These are phyloP conservation scores for Ictalurus punctatus DNA, from an alignment of 2,113 vertebrate species.

Conservation along the genomic window DNA sequence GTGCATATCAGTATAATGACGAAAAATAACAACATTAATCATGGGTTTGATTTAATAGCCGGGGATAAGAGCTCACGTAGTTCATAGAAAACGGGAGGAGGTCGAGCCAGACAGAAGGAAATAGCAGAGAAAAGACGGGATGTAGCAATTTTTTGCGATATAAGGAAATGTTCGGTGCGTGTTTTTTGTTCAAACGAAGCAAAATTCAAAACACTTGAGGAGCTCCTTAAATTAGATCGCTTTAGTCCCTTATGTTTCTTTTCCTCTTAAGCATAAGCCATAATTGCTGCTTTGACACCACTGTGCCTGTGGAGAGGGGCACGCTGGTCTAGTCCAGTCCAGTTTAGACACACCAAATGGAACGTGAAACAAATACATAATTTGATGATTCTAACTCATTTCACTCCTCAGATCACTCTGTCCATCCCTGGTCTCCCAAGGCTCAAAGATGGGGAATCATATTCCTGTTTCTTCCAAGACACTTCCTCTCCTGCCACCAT, in stretches of 20 bases:
- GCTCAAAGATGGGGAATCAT: conserved; percentile 78
- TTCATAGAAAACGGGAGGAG: conserved; percentile 17
- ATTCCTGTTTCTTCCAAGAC: conserved; percentile 86
- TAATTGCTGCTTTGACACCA: background rate
- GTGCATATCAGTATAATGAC: conserved; percentile 18
- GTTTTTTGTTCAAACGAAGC: background rate
- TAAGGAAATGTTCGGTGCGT: background rate
- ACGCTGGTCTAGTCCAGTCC: conserved; percentile 1
- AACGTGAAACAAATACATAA: background rate
- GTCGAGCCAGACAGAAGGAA: background rate
- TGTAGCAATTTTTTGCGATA: background rate
- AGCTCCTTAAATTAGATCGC: background rate
- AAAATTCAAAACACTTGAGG: background rate
- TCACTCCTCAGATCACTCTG: conserved; percentile 79
- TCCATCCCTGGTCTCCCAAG: conserved; percentile 81
- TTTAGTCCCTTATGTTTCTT: background rate
- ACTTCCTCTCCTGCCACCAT: conserved; percentile 77
- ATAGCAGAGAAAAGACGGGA: background rate
- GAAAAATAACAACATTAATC: conserved; percentile 38
- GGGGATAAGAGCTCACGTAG: background rate
- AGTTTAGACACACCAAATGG: background rate
- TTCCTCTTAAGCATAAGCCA: background rate
- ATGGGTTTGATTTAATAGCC: conserved; percentile 12
- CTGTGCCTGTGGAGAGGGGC: background rate
- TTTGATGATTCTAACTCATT: background rate